phyloP scores from a whole-genome alignment of 2,888 invertebrate genomes.

The Drosophila macrospina region DNA sequence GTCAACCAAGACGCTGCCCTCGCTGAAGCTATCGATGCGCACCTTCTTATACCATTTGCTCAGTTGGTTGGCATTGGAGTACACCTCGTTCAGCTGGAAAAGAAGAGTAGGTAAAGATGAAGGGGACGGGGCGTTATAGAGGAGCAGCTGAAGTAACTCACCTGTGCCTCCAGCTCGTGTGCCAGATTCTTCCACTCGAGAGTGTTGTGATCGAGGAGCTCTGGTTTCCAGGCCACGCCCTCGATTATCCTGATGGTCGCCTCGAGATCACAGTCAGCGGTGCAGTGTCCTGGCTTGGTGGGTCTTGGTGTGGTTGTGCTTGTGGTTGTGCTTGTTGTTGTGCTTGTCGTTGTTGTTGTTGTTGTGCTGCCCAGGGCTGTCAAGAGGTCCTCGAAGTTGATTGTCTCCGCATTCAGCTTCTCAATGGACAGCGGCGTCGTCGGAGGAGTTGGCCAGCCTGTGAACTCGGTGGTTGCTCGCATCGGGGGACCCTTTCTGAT shows the following conservation, averaged over 20 bases:
- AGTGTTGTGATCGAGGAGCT: slow-evolving; percentile 93
- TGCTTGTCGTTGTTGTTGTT: slow-evolving; percentile 86
- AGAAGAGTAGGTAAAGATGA: neutral
- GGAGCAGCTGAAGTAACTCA: slow-evolving; percentile 79
- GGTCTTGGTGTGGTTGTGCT: slow-evolving; percentile 90
- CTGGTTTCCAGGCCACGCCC: slow-evolving; percentile 93
- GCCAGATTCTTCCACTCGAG: slow-evolving; percentile 94
- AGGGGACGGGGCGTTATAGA: no score
- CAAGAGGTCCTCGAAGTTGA: slow-evolving; percentile 86
- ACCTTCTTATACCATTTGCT: slow-evolving; percentile 94
- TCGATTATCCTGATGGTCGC: slow-evolving; percentile 94
- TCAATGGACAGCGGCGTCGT: slow-evolving; percentile 95
- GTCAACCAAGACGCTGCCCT: slow-evolving; percentile 95
- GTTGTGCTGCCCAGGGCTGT: slow-evolving; percentile 79
- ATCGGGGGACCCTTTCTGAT: slow-evolving; percentile 95
- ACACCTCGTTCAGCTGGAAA: slow-evolving; percentile 92
- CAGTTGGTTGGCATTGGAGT: slow-evolving; percentile 90
- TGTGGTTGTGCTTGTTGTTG: slow-evolving; percentile 89
- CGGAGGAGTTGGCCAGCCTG: slow-evolving; percentile 95
- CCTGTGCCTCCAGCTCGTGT: slow-evolving; percentile 92
- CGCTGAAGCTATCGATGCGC: slow-evolving; percentile 94
- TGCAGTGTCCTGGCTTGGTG: slow-evolving; percentile 92
- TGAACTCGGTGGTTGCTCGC: slow-evolving; percentile 95
- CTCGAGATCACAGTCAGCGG: slow-evolving; percentile 92
- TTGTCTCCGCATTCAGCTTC: slow-evolving; percentile 87